Evolutionary conservation across 2,797 vertebrate genomes (phyloP).

Genomic region (Spinus olivaceus): DNA sequence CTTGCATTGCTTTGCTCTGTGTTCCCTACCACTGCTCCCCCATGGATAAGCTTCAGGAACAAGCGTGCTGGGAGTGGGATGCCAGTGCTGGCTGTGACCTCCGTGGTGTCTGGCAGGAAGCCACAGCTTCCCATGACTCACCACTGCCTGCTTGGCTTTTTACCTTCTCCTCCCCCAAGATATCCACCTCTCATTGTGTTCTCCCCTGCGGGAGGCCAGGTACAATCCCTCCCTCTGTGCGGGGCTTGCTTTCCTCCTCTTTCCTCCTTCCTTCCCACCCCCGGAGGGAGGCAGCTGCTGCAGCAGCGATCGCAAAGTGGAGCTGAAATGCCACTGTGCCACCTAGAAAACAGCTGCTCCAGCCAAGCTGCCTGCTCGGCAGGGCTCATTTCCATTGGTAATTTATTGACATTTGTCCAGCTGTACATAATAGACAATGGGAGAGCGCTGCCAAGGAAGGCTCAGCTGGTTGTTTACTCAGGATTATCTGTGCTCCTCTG

Average conservation of each 20-base stretch:
- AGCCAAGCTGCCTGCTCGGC: background rate
- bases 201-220: background rate
- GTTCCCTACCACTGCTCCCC: background rate
- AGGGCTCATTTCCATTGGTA: background rate
- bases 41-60: background rate
- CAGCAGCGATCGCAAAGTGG: background rate
- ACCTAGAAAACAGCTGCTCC: background rate
- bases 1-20: accelerated
- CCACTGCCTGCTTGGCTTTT: background rate
- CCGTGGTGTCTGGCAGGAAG: background rate
- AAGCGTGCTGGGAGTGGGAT: background rate
- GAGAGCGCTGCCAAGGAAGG: background rate
- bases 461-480: background rate
- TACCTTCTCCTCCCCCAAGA: background rate
- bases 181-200: background rate
- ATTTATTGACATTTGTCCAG: conserved; percentile 4
- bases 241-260: background rate
- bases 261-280: background rate
- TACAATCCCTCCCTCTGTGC: background rate
- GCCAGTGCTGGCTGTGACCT: background rate
- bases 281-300: background rate
- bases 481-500: background rate
- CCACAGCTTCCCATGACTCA: background rate
- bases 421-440: conserved; percentile 7
- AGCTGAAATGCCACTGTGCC: background rate